phyloP scores from a whole-genome alignment of 2,797 vertebrate genomes.

The Borostomias antarcticus region DNA sequence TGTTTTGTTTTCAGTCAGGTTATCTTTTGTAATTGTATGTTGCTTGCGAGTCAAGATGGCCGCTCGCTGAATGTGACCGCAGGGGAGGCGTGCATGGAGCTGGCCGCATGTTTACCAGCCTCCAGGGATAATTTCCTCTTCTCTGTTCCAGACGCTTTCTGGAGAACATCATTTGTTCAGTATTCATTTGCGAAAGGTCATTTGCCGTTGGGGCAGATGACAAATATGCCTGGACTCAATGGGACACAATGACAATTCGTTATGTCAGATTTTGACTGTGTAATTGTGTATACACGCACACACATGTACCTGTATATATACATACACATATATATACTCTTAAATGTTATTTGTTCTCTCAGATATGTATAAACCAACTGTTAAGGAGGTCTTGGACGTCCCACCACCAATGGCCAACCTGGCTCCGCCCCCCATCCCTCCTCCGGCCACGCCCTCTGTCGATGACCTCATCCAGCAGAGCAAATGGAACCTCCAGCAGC shows the following conservation, averaged over 20 bases:
- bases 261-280: not conserved
- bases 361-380: constrained; percentile 89
- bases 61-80: not conserved
- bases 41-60: not conserved
- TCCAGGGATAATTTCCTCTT: too few species aligned
- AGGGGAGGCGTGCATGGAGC: not conserved
- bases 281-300: too few species aligned
- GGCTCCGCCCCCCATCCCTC: constrained; percentile 70
- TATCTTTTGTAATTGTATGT: not conserved
- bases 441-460: constrained; percentile 75
- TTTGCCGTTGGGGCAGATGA: not conserved
- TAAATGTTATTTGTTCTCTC: constrained; percentile 38
- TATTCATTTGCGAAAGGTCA: not conserved
- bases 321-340: too few species aligned
- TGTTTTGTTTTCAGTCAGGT: not conserved
- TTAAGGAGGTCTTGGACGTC: constrained; percentile 80
- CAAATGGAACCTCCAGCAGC: constrained; percentile 96
- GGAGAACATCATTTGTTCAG: not conserved
- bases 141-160: too few species aligned
- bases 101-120: constrained; percentile 1
- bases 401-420: constrained; percentile 77
- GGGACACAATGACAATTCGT: not conserved
- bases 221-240: not conserved
- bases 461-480: constrained; percentile 98
- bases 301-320: too few species aligned